phyloP scores from a whole-genome alignment of 92 coral and sea anemone species.

The Palythoa heliodiscus region DNA sequence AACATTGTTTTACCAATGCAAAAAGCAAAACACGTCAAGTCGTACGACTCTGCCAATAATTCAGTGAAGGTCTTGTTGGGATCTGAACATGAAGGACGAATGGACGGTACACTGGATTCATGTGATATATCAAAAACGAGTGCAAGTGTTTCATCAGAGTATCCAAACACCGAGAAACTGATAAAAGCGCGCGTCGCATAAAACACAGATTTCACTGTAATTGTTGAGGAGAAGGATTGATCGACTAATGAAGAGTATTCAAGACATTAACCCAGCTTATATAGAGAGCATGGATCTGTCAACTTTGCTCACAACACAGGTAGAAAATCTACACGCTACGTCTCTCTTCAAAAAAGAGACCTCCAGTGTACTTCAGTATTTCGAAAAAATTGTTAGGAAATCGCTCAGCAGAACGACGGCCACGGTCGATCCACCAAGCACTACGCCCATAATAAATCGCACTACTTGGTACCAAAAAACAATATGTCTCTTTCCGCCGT shows the following conservation, averaged over 20 bases:
- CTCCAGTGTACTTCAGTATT: not conserved
- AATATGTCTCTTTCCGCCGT: constrained; percentile 38
- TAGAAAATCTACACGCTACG: not conserved
- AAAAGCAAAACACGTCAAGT: constrained; percentile 30
- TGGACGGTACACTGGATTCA: constrained; percentile 10
- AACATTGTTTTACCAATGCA: constrained; percentile 44
- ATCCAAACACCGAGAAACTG: too few relatives aligned
- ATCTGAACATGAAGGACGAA: constrained; percentile 16
- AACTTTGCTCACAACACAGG: not conserved
- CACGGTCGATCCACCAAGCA: not conserved
- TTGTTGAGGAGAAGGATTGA: not conserved
- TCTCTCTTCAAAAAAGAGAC: not conserved
- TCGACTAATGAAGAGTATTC: not conserved
- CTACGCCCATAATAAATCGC: constrained; percentile 47
- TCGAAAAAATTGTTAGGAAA: not conserved
- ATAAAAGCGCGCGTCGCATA: too few relatives aligned
- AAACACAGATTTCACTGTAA: constrained; percentile 2
- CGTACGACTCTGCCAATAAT: constrained; percentile 41
- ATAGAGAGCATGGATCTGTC: not conserved
- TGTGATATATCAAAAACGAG: too few relatives aligned
- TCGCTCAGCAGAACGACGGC: too few relatives aligned
- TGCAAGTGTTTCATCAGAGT: too few relatives aligned
- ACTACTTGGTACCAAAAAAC: constrained; percentile 47
- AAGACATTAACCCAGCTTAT: not conserved
- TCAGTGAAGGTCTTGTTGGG: constrained; percentile 44